A percentile compares a stretch with the other conserved stretches of the same genome.
Evolutionary conservation across 2,797 vertebrate genomes (phyloP).

Genomic region (Paramormyrops hopkinsi): DNA sequence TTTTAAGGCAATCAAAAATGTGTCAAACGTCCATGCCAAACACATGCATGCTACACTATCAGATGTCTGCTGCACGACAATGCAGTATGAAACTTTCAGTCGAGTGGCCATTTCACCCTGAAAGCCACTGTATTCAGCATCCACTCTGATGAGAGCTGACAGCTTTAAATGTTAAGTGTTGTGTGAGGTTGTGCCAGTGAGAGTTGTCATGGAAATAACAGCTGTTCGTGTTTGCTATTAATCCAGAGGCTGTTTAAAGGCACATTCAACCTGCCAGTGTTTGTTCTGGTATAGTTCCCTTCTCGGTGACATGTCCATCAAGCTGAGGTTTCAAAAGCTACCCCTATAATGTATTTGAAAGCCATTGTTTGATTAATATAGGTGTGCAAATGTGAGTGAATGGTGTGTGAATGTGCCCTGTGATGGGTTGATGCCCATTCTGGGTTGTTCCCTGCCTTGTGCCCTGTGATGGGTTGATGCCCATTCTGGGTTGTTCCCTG

Average conservation of each 20-base stretch:
- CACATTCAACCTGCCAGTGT: neutral
- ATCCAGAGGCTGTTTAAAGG: neutral
- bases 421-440: neutral
- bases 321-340: neutral
- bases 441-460: neutral
- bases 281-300: neutral
- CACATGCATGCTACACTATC: neutral
- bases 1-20: neutral
- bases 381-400: neutral
- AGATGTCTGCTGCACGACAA: neutral
- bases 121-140: neutral
- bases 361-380: neutral
- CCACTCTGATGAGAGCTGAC: neutral
- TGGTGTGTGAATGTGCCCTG: neutral
- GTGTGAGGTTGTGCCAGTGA: neutral
- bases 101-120: neutral
- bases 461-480: neutral
- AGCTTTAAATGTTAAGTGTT: neutral
- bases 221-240: neutral
- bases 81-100: neutral
- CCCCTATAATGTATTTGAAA: neutral
- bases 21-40: neutral
- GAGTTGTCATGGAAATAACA: conserved; percentile 6
- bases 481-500: neutral
- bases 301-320: neutral